Base-by-base conservation (phyloP, 2,797 vertebrate species). In the Squalus acanthias region DNA sequence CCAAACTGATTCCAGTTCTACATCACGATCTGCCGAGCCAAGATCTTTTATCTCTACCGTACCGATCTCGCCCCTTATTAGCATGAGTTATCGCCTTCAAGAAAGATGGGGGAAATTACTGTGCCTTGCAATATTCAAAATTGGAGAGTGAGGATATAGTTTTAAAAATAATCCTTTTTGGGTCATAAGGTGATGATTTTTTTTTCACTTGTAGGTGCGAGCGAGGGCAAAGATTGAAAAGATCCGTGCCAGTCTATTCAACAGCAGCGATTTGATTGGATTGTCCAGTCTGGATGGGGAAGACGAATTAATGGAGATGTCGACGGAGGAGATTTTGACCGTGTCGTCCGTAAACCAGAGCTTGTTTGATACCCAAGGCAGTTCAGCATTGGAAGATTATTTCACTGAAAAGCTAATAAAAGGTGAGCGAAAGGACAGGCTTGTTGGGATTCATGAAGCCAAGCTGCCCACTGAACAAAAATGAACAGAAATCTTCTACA, bases 261-360 rank as follows among this genome's bases (percentile, higher is more conserved):
- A 99, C 97, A 99, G 99, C 97, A 99, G 99, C 65, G 99, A 99
- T 97, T 97, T 99, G 97, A 99, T 99, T 97, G 99, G 99, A 50
- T 97, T 99, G 97, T 99, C 99, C 46, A 99, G 98, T 97, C 98
- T 99, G 97, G 99, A 99, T 94, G 99, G 99, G 85, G 99, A 99
- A 97, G 99, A 99, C 96, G 99, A 99, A 92, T 97, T 99, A 60
- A 99, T 99, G 99, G 99, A 99, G 97, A 98, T 99, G 98, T 99
- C 99, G 53, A 99, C 99, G 12, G 99, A 99, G 96, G 99, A 99
- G 97, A 99, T 99, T 97, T 98, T 99, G 96, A 99, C 99, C 0
- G 99, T 99, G 53, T 99, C 99, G 33, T 99, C 99, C 63, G 99
- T 99, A 22, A 99, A 99, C 97, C 99, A 99, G 98, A 99, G 99